Evolutionary conservation across 2,797 vertebrate species (phyloP), one percentile per base, ranked within the genome.

Genomic region (Micrastur ruficollis): DNA sequence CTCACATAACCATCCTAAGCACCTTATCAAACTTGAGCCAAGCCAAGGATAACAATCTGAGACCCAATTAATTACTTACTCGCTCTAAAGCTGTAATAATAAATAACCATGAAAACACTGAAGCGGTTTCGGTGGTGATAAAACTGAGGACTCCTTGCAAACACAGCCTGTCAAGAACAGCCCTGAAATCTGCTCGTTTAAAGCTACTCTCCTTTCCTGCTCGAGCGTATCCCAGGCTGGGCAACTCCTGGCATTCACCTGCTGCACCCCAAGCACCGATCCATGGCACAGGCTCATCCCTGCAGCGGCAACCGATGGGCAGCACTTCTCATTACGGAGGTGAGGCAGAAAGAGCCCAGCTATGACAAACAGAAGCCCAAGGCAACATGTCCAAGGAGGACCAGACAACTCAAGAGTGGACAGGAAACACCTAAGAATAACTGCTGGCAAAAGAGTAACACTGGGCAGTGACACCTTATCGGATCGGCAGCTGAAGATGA

Each of bases 41-140:
- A 42, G 98, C 97, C 2, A 6, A 86, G 98, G 98, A 98, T 98
- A 98, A 98, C 98, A 98, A 98, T 97, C 98, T 98, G 97, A 96
- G 94, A 96, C 96, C 96, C 94, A 92, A 98, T 98, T 98, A 98
- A 98, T 98, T 98, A 98, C 98, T 98, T 98, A 98, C 98, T 98
- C 95, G 81, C 93, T 98, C 98, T 98, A 97, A 98, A 63, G 98
- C 97, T 97, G 89, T 97, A 98, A 98, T 97, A 83, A 85, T 56
- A 84, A 94, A 88, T 73, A 91, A 83, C 29, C 34, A 50, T 17
- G 40, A 53, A 63, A 97, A 97, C 97, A 97, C 96, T 95, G 95
- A 97, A 96, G 97, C 80, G 84, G 95, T 95, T 97, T 92, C 70
- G 96, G 97, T 90, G 73, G 92, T 97, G 97, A 94, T 94, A 93